Evolutionary conservation across 2,888 invertebrate genomes (phyloP), one percentile per base, ranked within the genome.

Genomic region (Fragum sueziense): DNA sequence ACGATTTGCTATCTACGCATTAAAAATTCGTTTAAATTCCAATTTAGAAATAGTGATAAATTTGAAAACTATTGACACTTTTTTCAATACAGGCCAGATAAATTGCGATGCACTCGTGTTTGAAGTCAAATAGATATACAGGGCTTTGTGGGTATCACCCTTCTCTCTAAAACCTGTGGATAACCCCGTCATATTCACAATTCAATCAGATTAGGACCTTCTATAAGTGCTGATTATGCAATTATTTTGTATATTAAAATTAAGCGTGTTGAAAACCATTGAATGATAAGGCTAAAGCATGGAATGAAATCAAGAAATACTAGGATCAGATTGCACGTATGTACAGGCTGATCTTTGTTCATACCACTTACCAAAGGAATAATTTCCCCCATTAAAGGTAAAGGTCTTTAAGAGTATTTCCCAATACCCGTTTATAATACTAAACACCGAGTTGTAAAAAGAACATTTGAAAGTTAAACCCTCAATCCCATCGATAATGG

Each of bases 361-460:
- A n/a, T n/a, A n/a, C n/a, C n/a, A n/a, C n/a, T n/a, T n/a, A n/a
- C n/a, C n/a, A n/a, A n/a, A n/a, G n/a, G n/a, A n/a, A n/a, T n/a
- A n/a, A n/a, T n/a, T n/a, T n/a, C n/a, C n/a, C n/a, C 47, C 7
- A 47, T 9, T 47, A 47, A n/a, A 57, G 20, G 25, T 57, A 27
- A 61, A 27, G 31, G 61, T 22, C 20, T 29, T 34, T 29, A 62
- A 62, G 34, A 29, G 34, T 34, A 62, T 62, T 57, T 62, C 11
- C 34, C 34, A 34, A 62, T 62, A 62, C 62, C 62, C 62, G 33
- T n/a, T 62, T 62, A 62, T 22, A 57, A 57, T 27, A 27, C 27
- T 57, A 22, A 57, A 27, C 25, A 57, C 25, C 57, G 57, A 27
- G 57, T 27, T 22, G 25, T 47, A 9, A 47, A 37, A 47, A 47